A percentile compares a stretch with the other conserved stretches of the same genome.
phyloP scores from a whole-genome alignment of 1,140 invertebrate species.

The Diorhabda sublineata region DNA sequence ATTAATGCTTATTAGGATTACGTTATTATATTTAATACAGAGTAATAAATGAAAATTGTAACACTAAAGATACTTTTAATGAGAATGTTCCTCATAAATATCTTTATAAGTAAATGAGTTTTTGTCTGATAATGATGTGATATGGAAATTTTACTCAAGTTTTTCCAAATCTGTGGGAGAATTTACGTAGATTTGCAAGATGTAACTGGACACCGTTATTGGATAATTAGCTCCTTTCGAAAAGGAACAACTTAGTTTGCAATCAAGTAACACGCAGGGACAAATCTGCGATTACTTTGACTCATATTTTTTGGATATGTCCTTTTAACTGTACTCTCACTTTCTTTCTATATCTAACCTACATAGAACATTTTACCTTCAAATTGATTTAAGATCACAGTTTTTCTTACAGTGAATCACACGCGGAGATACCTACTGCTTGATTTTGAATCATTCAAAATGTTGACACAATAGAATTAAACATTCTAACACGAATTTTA shows the following conservation, averaged over 20 bases:
- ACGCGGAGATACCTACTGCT: constrained; percentile 14
- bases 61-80: no score
- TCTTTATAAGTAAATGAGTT: no score
- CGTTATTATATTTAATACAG: no score
- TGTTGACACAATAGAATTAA: background rate
- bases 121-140: no score
- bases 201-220: no score
- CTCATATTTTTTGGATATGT: constrained; percentile 11
- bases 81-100: no score
- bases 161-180: no score
- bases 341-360: constrained; percentile 17
- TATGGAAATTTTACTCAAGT: no score
- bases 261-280: constrained; percentile 26
- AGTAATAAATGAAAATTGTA: no score
- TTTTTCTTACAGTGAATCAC: constrained; percentile 17
- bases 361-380: constrained; percentile 18
- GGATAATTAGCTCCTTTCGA: background rate
- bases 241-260: background rate
- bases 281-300: constrained; percentile 15
- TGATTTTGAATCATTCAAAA: constrained; percentile 10
- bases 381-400: constrained; percentile 20
- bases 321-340: constrained; percentile 13
- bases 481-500: background rate
- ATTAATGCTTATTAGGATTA: no score
- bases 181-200: background rate